Evolutionary conservation across 2,797 vertebrate species (phyloP).

Genomic region (Hylomyscus alleni): DNA sequence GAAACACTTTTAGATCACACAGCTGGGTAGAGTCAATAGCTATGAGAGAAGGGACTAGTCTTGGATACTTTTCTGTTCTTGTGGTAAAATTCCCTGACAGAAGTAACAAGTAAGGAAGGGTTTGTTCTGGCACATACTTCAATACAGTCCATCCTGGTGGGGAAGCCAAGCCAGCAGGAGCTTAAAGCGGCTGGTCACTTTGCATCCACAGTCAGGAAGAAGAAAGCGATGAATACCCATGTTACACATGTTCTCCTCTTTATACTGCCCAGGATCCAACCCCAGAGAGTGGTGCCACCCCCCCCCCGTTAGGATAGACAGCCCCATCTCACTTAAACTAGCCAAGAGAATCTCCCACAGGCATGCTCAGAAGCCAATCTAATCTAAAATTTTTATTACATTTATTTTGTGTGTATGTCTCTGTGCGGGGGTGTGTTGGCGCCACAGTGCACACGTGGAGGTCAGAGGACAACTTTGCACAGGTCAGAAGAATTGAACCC

Average conservation of each 20-base stretch:
- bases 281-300: no score
- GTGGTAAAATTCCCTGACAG: background rate
- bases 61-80: background rate
- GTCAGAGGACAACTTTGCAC: background rate
- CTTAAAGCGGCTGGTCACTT: background rate
- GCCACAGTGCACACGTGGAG: background rate
- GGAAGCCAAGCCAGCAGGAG: no score
- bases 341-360: background rate
- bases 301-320: background rate
- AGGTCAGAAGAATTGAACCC: background rate
- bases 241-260: background rate
- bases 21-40: background rate
- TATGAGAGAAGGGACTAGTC: background rate
- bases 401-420: background rate
- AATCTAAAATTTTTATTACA: background rate
- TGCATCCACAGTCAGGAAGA: background rate
- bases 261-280: background rate
- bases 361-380: background rate
- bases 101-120: background rate
- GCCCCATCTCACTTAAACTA: background rate
- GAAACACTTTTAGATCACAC: no score
- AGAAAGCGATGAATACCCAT: background rate
- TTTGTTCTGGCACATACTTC: background rate
- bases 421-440: fast-evolving
- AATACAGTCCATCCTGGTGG: no score